phyloP scores from a whole-genome alignment of 2,797 vertebrate species.

The Lophius americanus region DNA sequence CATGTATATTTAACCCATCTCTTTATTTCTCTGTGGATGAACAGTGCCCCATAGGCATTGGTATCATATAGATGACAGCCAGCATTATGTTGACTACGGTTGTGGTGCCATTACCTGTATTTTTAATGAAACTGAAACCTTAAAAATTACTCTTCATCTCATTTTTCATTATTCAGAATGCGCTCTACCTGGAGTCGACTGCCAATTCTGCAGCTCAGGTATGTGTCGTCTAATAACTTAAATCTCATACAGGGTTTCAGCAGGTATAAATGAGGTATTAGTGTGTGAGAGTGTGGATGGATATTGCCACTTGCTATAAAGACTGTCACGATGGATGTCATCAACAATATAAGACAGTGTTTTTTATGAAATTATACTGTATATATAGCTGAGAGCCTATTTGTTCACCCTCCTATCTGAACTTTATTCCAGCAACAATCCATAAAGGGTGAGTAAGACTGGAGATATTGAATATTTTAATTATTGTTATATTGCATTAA shows the following conservation, averaged over 20 bases:
- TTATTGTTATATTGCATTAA: background rate
- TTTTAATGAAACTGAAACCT: constrained; percentile 78
- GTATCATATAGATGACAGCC: constrained; percentile 70
- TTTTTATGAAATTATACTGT: constrained; percentile 14
- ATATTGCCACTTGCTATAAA: constrained; percentile 53
- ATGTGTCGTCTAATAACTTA: constrained; percentile 69
- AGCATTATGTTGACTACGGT: constrained; percentile 80
- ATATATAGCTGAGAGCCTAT: constrained; percentile 10
- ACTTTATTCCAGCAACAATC: background rate
- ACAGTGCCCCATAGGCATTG: constrained; percentile 73
- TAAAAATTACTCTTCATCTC: constrained; percentile 66
- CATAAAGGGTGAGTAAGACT: background rate
- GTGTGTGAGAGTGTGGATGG: constrained; percentile 53
- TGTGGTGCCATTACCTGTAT: constrained; percentile 77
- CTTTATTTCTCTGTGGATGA: constrained; percentile 65
- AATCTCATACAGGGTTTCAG: constrained; percentile 61
- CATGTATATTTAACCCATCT: constrained; percentile 68
- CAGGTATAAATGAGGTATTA: constrained; percentile 73
- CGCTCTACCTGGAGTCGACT: constrained; percentile 71
- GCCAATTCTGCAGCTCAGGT: constrained; percentile 66
- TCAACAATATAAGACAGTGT: constrained; percentile 36
- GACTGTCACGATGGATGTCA: constrained; percentile 50
- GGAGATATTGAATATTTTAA: background rate
- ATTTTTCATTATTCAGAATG: constrained; percentile 79
- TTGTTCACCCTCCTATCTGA: constrained; percentile 33